Evolutionary conservation across 2,113 vertebrate genomes (phyloP).

Genomic region (Siniperca knerii): DNA sequence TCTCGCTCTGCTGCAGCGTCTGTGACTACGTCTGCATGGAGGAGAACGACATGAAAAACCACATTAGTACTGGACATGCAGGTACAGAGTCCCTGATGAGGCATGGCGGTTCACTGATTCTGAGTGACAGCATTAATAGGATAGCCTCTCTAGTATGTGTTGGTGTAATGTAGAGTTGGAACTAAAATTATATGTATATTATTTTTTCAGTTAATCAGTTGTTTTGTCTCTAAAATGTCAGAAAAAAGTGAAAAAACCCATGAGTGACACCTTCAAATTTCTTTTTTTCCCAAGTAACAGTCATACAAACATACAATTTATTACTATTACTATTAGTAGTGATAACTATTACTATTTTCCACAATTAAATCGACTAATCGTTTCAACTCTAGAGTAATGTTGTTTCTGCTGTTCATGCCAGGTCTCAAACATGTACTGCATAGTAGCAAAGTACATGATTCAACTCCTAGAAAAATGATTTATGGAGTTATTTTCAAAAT

Average conservation of each 20-base stretch:
- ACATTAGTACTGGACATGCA: constrained; percentile 92
- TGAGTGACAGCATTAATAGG: background rate
- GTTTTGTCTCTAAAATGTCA: too few species aligned
- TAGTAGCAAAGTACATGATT: constrained; percentile 33
- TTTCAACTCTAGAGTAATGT: background rate
- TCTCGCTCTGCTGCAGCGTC: constrained; percentile 95
- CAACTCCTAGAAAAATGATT: constrained; percentile 38
- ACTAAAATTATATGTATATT: background rate
- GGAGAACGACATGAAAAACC: constrained; percentile 95
- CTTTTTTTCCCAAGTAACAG: background rate
- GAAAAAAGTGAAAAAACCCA: too few species aligned
- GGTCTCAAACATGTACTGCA: background rate
- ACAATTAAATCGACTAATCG: background rate
- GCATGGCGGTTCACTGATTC: background rate
- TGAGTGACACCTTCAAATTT: background rate
- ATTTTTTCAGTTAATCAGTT: background rate
- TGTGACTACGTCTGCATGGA: constrained; percentile 98
- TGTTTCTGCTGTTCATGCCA: background rate
- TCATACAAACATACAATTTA: background rate
- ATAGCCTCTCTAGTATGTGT: background rate
- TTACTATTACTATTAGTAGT: background rate
- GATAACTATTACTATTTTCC: background rate
- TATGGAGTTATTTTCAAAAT: constrained; percentile 66
- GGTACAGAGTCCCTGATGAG: constrained; percentile 77
- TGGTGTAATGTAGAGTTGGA: background rate